Evolutionary conservation across 2,113 vertebrate genomes (phyloP).

Genomic region (Nothocercus julius): DNA sequence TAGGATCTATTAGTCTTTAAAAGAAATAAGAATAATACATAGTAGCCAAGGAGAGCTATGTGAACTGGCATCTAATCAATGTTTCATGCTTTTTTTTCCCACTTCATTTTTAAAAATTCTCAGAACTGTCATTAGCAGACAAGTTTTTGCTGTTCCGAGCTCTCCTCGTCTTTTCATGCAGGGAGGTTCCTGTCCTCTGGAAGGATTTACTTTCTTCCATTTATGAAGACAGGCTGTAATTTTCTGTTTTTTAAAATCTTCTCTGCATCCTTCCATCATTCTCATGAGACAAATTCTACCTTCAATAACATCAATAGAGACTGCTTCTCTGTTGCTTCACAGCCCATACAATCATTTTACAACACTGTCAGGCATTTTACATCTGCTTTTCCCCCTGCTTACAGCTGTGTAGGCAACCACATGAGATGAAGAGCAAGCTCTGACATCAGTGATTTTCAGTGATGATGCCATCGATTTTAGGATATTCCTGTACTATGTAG

Average conservation of each 20-base stretch:
- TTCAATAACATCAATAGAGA: neutral
- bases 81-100: constrained; percentile 42
- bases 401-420: neutral
- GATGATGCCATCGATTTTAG: neutral
- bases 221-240: neutral
- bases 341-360: neutral
- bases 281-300: neutral
- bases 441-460: neutral
- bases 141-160: constrained; percentile 53
- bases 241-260: neutral
- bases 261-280: neutral
- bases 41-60: constrained; percentile 77
- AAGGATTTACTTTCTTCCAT: neutral
- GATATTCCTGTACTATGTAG: neutral
- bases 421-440: neutral
- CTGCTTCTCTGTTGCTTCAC: neutral
- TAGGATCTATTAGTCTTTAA: constrained; percentile 76
- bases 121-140: constrained; percentile 68
- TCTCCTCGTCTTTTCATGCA: neutral
- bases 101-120: constrained; percentile 56
- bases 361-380: neutral
- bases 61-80: constrained; percentile 79
- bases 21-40: constrained; percentile 76
- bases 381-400: neutral
- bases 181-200: neutral